Base-by-base conservation (phyloP, 2,113 vertebrate species). In the Neofelis nebulosa region DNA sequence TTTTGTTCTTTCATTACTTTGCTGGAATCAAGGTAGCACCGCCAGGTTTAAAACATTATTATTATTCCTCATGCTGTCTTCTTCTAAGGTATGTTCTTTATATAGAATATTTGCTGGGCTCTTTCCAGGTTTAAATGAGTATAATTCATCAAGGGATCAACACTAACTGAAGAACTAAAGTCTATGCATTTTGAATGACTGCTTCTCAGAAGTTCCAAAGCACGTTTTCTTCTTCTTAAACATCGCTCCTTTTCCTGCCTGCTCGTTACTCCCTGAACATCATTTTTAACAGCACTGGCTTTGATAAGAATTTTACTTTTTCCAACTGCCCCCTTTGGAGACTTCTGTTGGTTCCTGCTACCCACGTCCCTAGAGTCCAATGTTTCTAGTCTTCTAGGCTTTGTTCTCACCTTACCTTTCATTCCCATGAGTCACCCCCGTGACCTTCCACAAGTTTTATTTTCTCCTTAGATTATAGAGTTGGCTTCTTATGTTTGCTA, bases 381-480 rank as follows among this genome's bases (percentile, higher is more conserved):
- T 52, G 23, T 52, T 85, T 78, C 27, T 29, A 5, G 10, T 95
- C 61, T 48, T 36, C 15, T n/a, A 68, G 36, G 68, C 27, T 83
- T 95, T 55, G 13, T 95, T 13, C 5, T 68, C 31, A 7, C 69
- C 25, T 86, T 50, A 45, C 21, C 3, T 7, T 88, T 81, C 38
- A 33, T 33, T 73, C 55, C 38, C 41, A 33, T 27, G 52, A 93
- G 21, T 6, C 21, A 36, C 61, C 11, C 21, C 33, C 7, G n/a
- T 41, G 63, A 52, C 66, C 31, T 89, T 71, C 52, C 18, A 50
- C 57, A 82, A 76, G 80, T 83, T 95, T 95, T 79, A 89, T 84
- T 80, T 71, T 87, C 33, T 89, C 7, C 33, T 92, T 96, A 79
- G 84, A 96, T 80, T 96, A 63, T 68, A 84, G 18, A 71, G 11